phyloP scores from a whole-genome alignment of 2,797 vertebrate species.

The Sebastes matsubarae region DNA sequence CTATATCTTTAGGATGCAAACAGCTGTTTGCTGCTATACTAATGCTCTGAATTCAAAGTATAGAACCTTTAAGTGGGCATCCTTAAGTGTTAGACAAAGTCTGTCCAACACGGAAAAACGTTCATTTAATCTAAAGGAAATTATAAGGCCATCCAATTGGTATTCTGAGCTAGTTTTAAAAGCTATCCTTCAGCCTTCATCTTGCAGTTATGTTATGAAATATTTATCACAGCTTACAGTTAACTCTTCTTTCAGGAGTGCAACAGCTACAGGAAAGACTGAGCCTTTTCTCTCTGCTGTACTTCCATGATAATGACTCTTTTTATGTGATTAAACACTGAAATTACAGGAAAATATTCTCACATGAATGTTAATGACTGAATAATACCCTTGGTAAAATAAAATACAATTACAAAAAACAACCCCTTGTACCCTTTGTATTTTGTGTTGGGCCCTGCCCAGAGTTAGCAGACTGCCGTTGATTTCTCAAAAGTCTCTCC shows the following conservation, averaged over 20 bases:
- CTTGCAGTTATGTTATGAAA: slow-evolving; percentile 60
- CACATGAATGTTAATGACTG: background rate
- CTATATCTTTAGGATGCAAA: background rate
- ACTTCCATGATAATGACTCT: slow-evolving; percentile 8
- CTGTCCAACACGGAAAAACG: slow-evolving; percentile 40
- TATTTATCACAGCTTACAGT: slow-evolving; percentile 50
- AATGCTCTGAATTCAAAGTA: background rate
- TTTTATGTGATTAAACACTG: slow-evolving; percentile 18
- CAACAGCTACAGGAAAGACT: slow-evolving; percentile 17
- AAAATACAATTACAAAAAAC: background rate
- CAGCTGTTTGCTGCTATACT: background rate
- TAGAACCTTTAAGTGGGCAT: background rate
- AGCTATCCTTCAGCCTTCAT: slow-evolving; percentile 59
- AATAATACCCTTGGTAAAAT: background rate
- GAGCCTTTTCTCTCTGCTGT: slow-evolving; percentile 8
- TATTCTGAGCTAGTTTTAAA: slow-evolving; percentile 53
- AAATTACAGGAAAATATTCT: slow-evolving; percentile 5
- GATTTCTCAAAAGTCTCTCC: slow-evolving; percentile 2
- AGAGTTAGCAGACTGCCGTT: background rate
- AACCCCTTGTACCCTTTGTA: background rate
- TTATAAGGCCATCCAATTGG: slow-evolving; percentile 47
- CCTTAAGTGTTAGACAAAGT: slow-evolving; percentile 7
- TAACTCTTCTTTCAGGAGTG: slow-evolving; percentile 40
- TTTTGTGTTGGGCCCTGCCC: background rate
- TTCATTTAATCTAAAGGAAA: slow-evolving; percentile 48